Evolutionary conservation across 30 jellyfish, hydroid and myxozoan species (phyloP).

Genomic region (Clytia hemisphaerica): DNA sequence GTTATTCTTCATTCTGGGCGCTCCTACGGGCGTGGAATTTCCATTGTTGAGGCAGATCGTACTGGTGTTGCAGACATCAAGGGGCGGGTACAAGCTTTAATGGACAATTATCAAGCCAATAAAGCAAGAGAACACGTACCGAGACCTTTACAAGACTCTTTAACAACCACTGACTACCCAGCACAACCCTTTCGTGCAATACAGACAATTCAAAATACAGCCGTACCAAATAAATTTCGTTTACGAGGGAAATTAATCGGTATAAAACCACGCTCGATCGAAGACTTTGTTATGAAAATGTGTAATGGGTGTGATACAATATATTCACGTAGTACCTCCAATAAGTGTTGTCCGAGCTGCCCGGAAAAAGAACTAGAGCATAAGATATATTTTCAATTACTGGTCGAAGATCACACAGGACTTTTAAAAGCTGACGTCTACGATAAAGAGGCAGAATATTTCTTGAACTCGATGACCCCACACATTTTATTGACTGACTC

Average conservation of each 20-base stretch:
- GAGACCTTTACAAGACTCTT: slow-evolving; percentile 53
- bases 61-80: not conserved
- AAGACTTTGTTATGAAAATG: slow-evolving; percentile 12
- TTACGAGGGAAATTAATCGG: slow-evolving; percentile 39
- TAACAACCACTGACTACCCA: slow-evolving; percentile 21
- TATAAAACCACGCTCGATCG: slow-evolving; percentile 22
- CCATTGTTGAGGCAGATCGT: not conserved
- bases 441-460: slow-evolving; percentile 41
- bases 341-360: slow-evolving; percentile 34
- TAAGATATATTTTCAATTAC: slow-evolving; percentile 10
- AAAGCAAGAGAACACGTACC: not conserved
- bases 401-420: slow-evolving; percentile 65
- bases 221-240: slow-evolving; percentile 47
- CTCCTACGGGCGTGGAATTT: slow-evolving; percentile 35
- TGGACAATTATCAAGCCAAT: not conserved
- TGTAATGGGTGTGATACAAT: slow-evolving; percentile 31
- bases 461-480: slow-evolving; percentile 22
- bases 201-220: not conserved
- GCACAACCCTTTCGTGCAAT: slow-evolving; percentile 19
- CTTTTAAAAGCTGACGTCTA: slow-evolving; percentile 16
- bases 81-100: not conserved
- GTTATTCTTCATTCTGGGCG: slow-evolving; percentile 40
- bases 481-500: not conserved
- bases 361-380: not conserved
- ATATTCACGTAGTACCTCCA: not conserved